Evolutionary conservation across 1,140 invertebrate species (phyloP).

Genomic region (Drosophila yakuba): DNA sequence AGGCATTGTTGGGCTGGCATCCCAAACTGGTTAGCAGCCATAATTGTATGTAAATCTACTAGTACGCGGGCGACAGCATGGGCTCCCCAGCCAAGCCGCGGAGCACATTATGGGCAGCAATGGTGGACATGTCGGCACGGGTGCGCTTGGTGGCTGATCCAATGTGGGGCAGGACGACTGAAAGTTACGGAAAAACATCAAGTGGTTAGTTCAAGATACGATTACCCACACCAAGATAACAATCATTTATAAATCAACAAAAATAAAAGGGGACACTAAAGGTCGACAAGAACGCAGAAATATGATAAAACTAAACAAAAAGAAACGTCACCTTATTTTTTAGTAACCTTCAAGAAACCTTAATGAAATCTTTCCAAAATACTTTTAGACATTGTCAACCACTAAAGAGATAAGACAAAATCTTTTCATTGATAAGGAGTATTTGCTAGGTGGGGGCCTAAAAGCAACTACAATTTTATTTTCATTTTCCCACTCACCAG

Average conservation of each 20-base stretch:
- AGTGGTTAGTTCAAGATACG: slow-evolving; percentile 2
- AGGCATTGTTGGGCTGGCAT: slow-evolving; percentile 9
- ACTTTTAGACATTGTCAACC: slow-evolving; percentile 29
- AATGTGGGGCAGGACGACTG: slow-evolving; percentile 92
- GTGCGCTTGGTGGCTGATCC: slow-evolving; percentile 93
- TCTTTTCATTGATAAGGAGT: slow-evolving; percentile 43
- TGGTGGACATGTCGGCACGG: slow-evolving; percentile 90
- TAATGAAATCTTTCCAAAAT: slow-evolving; percentile 43
- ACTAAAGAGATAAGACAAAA: slow-evolving; percentile 44
- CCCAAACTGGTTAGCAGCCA: slow-evolving; percentile 1
- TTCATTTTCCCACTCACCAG: slow-evolving; percentile 87
- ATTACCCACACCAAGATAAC: slow-evolving; percentile 6
- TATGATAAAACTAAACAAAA: neutral
- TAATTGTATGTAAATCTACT: slow-evolving; percentile 13
- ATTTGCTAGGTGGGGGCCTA: slow-evolving; percentile 9
- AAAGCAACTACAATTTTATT: neutral
- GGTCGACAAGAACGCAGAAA: neutral
- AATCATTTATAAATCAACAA: neutral
- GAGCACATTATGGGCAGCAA: slow-evolving; percentile 93
- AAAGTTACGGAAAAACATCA: slow-evolving; percentile 44
- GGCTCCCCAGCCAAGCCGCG: slow-evolving; percentile 89
- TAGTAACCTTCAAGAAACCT: slow-evolving; percentile 67
- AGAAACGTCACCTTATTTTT: neutral
- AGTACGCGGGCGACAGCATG: slow-evolving; percentile 87
- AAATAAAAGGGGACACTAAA: neutral